Evolutionary conservation across 2,888 invertebrate genomes (phyloP).

Genomic region (Macrophya annulata): DNA sequence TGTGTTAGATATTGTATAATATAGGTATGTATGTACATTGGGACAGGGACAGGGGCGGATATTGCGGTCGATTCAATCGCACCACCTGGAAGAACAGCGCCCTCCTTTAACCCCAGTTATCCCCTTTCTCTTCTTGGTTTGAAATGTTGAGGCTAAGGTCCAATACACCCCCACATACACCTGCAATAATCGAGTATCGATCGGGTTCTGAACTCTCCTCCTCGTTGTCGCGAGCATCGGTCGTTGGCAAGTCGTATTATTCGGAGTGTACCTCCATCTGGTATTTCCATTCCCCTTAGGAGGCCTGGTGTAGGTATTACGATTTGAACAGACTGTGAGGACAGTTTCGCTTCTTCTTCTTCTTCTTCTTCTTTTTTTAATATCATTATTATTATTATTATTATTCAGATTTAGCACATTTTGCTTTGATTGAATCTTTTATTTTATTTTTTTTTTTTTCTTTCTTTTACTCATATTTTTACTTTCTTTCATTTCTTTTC

Average conservation of each 20-base stretch:
- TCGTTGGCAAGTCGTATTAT: slow-evolving; percentile 18
- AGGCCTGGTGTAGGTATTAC: not conserved
- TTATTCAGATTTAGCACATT: not conserved
- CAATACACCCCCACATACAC: slow-evolving; percentile 25
- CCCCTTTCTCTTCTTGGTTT: slow-evolving; percentile 11
- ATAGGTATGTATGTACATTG: no score
- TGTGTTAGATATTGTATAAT: no score
- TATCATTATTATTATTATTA: not conserved
- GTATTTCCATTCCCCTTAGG: slow-evolving; percentile 22
- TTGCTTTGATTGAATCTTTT: not conserved
- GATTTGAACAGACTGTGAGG: not conserved
- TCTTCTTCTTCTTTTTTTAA: no score
- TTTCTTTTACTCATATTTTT: no score
- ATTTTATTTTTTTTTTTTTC: not conserved
- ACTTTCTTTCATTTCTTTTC: not conserved
- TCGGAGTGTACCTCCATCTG: slow-evolving; percentile 27
- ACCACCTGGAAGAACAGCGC: slow-evolving; percentile 11
- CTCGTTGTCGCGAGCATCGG: slow-evolving; percentile 6
- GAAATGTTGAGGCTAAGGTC: slow-evolving; percentile 29
- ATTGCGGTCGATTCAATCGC: slow-evolving; percentile 49
- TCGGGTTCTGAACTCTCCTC: not conserved
- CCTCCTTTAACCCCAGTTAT: slow-evolving; percentile 5
- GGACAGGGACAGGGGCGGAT: not conserved
- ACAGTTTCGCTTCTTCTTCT: not conserved
- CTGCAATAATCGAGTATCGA: slow-evolving; percentile 52